A percentile compares a stretch with the other conserved stretches of the same genome.
phyloP scores from a whole-genome alignment of 2,113 vertebrate species.

The Tetrax tetrax region DNA sequence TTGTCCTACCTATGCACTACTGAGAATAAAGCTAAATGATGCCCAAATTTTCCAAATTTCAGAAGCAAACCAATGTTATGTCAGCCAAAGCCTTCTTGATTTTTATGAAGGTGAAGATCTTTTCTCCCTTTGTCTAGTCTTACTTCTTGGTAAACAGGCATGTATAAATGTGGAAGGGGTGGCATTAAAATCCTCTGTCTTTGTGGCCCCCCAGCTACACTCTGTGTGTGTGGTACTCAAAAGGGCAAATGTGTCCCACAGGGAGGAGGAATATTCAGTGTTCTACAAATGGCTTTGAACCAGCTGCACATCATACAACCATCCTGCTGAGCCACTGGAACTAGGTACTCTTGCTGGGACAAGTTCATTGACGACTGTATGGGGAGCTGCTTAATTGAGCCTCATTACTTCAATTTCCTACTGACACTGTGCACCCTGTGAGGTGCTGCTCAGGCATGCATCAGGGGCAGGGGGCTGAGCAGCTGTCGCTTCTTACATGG shows the following conservation, averaged over 20 bases:
- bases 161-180: neutral
- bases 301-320: slow-evolving; percentile 43
- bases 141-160: neutral
- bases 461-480: slow-evolving; percentile 25
- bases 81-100: neutral
- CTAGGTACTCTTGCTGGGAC: slow-evolving; percentile 56
- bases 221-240: neutral
- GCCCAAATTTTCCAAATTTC: neutral
- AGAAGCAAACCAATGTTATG: neutral
- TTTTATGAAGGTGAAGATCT: neutral
- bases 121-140: neutral
- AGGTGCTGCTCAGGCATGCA: neutral
- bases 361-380: slow-evolving; percentile 20
- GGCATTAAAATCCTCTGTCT: slow-evolving; percentile 1
- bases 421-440: slow-evolving; percentile 5
- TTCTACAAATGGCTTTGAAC: slow-evolving; percentile 57
- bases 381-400: slow-evolving; percentile 61
- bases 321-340: slow-evolving; percentile 49
- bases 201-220: neutral
- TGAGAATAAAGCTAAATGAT: neutral
- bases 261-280: slow-evolving; percentile 34
- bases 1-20: neutral
- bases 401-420: slow-evolving; percentile 65
- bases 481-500: neutral
- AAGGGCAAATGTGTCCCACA: slow-evolving; percentile 56